Evolutionary conservation across 2,113 vertebrate genomes (phyloP).

Genomic region (Bujurquina vittata): DNA sequence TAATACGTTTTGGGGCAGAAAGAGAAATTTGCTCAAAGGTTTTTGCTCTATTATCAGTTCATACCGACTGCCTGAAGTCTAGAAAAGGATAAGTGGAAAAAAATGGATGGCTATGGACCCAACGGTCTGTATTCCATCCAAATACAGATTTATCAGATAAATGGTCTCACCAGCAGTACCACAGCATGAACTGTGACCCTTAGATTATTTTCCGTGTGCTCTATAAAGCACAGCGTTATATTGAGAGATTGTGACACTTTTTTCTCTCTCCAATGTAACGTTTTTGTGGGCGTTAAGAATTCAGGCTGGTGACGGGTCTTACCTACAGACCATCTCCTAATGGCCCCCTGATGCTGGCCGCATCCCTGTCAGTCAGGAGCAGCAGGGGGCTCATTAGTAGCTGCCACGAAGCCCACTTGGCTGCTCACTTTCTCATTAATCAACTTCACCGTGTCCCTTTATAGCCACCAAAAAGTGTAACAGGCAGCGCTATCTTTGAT

Average conservation of each 20-base stretch:
- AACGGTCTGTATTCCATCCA: neutral
- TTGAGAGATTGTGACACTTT: neutral
- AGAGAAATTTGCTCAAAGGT: fast-evolving
- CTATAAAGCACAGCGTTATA: neutral
- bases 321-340: constrained; percentile 12
- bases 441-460: constrained; percentile 47
- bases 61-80: neutral
- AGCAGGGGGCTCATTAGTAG: constrained; percentile 59
- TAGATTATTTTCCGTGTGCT: neutral
- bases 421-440: constrained; percentile 62
- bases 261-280: too few species aligned
- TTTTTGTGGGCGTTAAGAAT: neutral
- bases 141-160: too few species aligned
- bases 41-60: neutral
- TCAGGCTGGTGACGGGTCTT: neutral
- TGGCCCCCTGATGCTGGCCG: constrained; percentile 24
- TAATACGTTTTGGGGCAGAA: neutral
- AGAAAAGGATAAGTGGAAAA: too few species aligned
- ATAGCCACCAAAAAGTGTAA: constrained; percentile 42
- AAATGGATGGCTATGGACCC: too few species aligned
- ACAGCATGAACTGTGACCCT: too few species aligned
- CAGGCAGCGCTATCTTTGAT: constrained; percentile 67
- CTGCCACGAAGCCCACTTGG: constrained; percentile 49
- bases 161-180: neutral
- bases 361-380: constrained; percentile 60